phyloP scores from a whole-genome alignment of 2,113 vertebrate species.

The Pseudopipra pipra region DNA sequence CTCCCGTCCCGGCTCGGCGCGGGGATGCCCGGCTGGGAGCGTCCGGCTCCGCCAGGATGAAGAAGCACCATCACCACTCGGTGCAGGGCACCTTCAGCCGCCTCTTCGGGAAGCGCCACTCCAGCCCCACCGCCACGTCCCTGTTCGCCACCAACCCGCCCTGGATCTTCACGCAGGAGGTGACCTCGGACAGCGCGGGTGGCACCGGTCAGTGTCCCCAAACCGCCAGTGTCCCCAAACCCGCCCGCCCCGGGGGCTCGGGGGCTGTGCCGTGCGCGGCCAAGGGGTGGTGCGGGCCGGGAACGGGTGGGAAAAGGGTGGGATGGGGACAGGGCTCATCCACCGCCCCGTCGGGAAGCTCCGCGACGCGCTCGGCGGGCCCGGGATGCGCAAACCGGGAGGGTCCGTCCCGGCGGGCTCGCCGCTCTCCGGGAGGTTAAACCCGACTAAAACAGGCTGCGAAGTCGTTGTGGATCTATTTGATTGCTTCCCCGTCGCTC shows the following conservation, averaged over 20 bases:
- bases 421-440: neutral
- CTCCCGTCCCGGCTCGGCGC: neutral
- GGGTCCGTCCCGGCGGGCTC: neutral
- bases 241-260: too few species aligned
- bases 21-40: neutral
- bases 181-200: conserved; percentile 56
- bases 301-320: neutral
- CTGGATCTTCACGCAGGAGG: conserved; percentile 77
- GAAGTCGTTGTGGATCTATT: rapidly evolving
- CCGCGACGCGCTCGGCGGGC: neutral
- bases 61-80: conserved; percentile 71
- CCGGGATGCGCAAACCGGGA: neutral
- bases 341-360: neutral
- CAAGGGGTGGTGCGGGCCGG: neutral
- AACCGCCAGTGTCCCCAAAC: conserved; percentile 35
- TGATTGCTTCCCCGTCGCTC: neutral
- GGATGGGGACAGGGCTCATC: neutral
- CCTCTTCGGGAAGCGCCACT: conserved; percentile 77
- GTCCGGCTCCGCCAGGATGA: conserved; percentile 62
- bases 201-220: conserved; percentile 66
- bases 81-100: conserved; percentile 79
- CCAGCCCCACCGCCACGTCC: conserved; percentile 40
- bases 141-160: conserved; percentile 77
- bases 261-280: neutral
- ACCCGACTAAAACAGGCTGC: rapidly evolving